These are phyloP conservation scores for Salarias fasciatus DNA, from an alignment of 2,797 vertebrate species.

Conservation along the genomic window DNA sequence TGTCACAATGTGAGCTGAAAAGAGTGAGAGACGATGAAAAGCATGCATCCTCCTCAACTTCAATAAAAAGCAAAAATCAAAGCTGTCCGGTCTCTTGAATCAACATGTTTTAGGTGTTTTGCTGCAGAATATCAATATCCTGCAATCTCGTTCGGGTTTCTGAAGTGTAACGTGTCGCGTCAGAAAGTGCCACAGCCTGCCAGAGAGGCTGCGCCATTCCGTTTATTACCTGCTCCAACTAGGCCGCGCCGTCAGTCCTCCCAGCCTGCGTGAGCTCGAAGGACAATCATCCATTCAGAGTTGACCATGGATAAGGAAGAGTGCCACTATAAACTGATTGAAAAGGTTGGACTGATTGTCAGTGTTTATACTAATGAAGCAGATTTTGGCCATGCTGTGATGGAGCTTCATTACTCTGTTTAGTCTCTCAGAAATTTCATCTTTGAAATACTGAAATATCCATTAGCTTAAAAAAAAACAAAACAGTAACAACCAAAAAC, in stretches of 20 bases:
- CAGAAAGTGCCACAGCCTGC: constrained; percentile 7
- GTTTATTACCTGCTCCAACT: constrained; percentile 1
- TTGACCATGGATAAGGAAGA: neutral
- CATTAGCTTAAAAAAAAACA: too few relatives aligned
- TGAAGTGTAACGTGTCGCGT: constrained; percentile 1
- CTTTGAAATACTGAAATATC: too few relatives aligned
- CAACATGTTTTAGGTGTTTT: constrained; percentile 15
- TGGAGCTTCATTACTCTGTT: neutral
- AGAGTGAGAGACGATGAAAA: constrained; percentile 19
- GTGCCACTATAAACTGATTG: neutral
- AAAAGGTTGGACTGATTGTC: neutral
- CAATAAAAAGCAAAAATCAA: constrained; percentile 39
- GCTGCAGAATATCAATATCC: constrained; percentile 21
- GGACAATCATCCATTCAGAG: neutral
- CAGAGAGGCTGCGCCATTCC: constrained; percentile 3
- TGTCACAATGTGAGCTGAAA: constrained; percentile 31
- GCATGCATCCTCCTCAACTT: constrained; percentile 14
- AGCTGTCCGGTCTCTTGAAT: constrained; percentile 20
- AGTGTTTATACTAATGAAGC: neutral
- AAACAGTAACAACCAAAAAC: too few relatives aligned
- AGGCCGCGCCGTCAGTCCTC: neutral
- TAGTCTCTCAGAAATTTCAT: neutral
- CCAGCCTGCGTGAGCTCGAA: neutral
- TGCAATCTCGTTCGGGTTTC: constrained; percentile 5
- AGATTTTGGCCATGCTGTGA: neutral